phyloP scores from a whole-genome alignment of 2,888 invertebrate genomes.

The Drosophila hamatofila region DNA sequence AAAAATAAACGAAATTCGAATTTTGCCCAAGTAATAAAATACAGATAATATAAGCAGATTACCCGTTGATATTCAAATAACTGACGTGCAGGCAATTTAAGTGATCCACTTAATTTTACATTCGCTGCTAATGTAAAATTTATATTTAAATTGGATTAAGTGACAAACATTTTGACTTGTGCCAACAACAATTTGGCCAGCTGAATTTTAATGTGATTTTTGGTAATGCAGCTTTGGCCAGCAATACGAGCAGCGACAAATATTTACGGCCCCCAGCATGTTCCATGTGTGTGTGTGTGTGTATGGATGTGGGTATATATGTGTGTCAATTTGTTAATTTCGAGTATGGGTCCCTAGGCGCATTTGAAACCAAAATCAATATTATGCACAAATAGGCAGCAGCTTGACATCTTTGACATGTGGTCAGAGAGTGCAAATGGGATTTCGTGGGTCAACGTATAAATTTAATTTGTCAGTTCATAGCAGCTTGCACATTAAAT shows the following conservation, averaged over 20 bases:
- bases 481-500: conserved; percentile 33
- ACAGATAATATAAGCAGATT: not conserved
- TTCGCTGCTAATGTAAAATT: conserved; percentile 61
- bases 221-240: conserved; percentile 54
- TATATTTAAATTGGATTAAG: conserved; percentile 74
- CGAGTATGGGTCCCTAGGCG: conserved; percentile 33
- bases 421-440: conserved; percentile 35
- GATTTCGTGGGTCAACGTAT: conserved; percentile 27
- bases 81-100: conserved; percentile 17
- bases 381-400: conserved; percentile 63
- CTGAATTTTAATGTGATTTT: conserved; percentile 77
- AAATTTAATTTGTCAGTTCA: conserved; percentile 53
- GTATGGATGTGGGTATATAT: conserved; percentile 1
- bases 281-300: conserved; percentile 7
- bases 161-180: conserved; percentile 73
- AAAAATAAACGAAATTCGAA: not conserved
- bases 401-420: conserved; percentile 73
- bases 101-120: conserved; percentile 40
- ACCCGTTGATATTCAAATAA: conserved; percentile 2
- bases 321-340: conserved; percentile 50
- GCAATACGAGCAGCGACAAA: conserved; percentile 22
- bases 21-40: not conserved
- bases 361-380: conserved; percentile 71
- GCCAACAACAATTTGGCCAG: conserved; percentile 59
- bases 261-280: conserved; percentile 15